Evolutionary conservation across 2,797 vertebrate species (phyloP), one percentile per base, ranked within the genome.

Genomic region (Scolopax bukidnonensis): DNA sequence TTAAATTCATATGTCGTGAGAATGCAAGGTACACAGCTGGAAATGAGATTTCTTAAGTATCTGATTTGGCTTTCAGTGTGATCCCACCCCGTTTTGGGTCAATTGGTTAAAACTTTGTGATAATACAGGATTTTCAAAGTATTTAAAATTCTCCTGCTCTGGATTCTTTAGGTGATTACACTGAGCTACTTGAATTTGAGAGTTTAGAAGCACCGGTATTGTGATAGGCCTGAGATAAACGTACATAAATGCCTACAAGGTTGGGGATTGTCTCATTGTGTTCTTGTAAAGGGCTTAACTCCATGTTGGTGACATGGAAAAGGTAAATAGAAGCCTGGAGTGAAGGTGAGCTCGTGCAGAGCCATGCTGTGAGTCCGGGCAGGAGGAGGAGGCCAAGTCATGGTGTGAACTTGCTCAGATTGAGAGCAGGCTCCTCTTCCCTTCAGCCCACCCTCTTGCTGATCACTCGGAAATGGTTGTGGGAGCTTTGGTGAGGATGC

Each of bases 111-210:
- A 94, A 79, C 59, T 91, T 74, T 0, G 16, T 65, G 83, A 30
- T 87, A 90, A 78, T 53, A 33, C 1, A 30, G 88, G 80, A 67
- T 92, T 93, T 91, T 76, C 40, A 0, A 33, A 95, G 84, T 53
- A 43, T 93, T 91, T 90, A 54, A 63, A 71, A 36, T 53, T 54
- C 71, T 33, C 10, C 23, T 91, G 73, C 82, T 90, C 81, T 21
- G 41, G 84, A 94, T 96, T 96, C 91, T 67, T 91, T 0, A 57
- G 71, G 64, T 88, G 88, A 92, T 96, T 91, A 79, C 83, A 5
- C 45, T 69, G 93, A 95, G 74, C 94, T 89, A 13, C 90, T 93
- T 80, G 90, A 89, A 73, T 60, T n/a, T 6, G 85, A 88, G 89
- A 60, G 67, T 78, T 78, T 8, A 73, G 73, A 63, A 95, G 77